Conservation (phyloP, 2,888 invertebrate genomes). For the Agriopis leucophaearia region DNA sequence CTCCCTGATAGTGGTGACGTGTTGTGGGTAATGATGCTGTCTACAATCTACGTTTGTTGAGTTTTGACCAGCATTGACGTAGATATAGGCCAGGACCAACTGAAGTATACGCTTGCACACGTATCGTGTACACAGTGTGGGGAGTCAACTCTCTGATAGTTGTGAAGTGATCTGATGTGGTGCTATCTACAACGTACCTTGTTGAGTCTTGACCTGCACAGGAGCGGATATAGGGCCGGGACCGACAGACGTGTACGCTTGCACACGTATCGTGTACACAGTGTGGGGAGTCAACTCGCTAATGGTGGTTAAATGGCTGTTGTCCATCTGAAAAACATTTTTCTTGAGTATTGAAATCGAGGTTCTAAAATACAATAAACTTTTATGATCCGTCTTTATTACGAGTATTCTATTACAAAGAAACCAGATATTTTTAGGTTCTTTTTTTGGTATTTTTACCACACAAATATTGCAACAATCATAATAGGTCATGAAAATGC, state of each 20-base stretch:
- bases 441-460: no score
- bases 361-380: background rate
- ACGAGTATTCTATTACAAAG: no score
- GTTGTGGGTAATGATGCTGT: no score
- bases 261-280: slow-evolving; percentile 97
- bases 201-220: slow-evolving; percentile 99
- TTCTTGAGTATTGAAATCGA: background rate
- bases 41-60: no score
- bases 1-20: slow-evolving; percentile 94
- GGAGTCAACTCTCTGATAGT: background rate
- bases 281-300: slow-evolving; percentile 96
- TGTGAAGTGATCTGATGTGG: background rate
- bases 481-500: no score
- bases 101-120: slow-evolving; percentile 96
- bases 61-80: slow-evolving; percentile 99
- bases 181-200: slow-evolving; percentile 87
- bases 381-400: no score
- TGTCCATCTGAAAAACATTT: slow-evolving; percentile 89
- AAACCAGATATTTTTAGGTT: no score
- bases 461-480: no score
- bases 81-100: slow-evolving; percentile 99
- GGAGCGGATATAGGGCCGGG: slow-evolving; percentile 97
- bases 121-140: slow-evolving; percentile 95
- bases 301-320: slow-evolving; percentile 96
- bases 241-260: slow-evolving; percentile 97